These are phyloP conservation scores for Trissonchulus sp. DNA, from an alignment of 2,888 invertebrate genomes.

Conservation along the genomic window DNA sequence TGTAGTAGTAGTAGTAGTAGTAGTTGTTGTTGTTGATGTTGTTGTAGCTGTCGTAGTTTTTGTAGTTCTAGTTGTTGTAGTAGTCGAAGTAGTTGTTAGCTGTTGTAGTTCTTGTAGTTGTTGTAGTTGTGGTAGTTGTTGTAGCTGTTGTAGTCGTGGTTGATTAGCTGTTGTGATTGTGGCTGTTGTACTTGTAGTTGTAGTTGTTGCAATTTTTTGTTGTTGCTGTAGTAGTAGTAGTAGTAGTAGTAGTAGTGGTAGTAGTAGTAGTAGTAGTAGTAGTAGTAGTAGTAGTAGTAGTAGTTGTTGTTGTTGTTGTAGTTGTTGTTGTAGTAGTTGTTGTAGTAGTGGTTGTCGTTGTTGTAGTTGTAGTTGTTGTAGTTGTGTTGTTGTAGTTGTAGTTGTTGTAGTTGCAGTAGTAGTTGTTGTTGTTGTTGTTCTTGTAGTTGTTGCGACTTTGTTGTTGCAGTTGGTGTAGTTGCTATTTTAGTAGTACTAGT, in stretches of 20 bases:
- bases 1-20: no score
- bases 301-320: constrained; percentile 8
- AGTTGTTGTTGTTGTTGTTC: constrained; percentile 21
- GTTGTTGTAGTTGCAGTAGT: constrained; percentile 17
- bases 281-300: not conserved
- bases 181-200: not conserved
- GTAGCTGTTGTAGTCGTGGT: not conserved
- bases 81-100: no score
- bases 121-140: not conserved
- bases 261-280: not conserved
- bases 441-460: no score
- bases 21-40: no score
- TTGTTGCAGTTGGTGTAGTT: no score
- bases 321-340: not conserved
- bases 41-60: no score
- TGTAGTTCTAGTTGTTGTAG: no score
- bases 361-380: constrained; percentile 17
- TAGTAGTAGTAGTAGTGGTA: not conserved
- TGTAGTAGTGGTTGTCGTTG: no score
- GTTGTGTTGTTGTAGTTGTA: constrained; percentile 1
- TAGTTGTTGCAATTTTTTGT: constrained; percentile 8
- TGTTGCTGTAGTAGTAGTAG: not conserved
- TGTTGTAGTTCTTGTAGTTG: no score
- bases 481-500: constrained; percentile 4
- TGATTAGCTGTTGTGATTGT: not conserved